Base-by-base conservation (phyloP, 2,888 invertebrate species). In the Bombyx huttoni region DNA sequence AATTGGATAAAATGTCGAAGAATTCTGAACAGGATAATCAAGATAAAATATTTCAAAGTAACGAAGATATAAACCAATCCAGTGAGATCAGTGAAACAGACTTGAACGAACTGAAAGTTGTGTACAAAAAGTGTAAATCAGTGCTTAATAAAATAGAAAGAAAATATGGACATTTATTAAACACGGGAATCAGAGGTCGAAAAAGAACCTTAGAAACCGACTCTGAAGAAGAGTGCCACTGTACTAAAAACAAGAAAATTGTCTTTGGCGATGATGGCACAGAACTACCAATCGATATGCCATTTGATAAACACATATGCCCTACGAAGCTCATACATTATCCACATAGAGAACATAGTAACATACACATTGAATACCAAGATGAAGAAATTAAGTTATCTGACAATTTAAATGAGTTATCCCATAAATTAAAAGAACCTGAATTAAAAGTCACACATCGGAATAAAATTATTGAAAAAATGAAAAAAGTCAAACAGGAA, bases 151-250 rank as follows among this genome's bases (percentile, higher is more conserved):
- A 73, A 58, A 82, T 88, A 34, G 84, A 87, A 62, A 51, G 54
- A 0, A 87, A 85, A 57, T 87, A 87, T 67, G 82, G 87, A 0
- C 79, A 84, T 67, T 73, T 86, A 58, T 58, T 87, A 33, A 59
- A 76, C 46, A 55, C 76, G 3, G 56, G 7, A 67, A 5, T 51
- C 45, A 45, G 62, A 64, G 49, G 54, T 24, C 24, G 24, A 2
- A 24, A 24, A 24, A 24, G 24, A 24, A 24, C 24, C 5, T 24
- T 24, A 24, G 24, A 24, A 24, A 24, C 24, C 24, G 24, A 24
- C 24, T 24, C 51, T 47, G 61, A 66, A 34, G 53, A 57, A 8
- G 63, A 68, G 52, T 88, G 86, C 57, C 59, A 60, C 2, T 86
- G 85, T 60, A 58, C 56, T 51, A 54, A 60, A 0, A 82, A 79